Conservation (phyloP, 92 coral and sea anemone species). For the Parazoanthus swiftii region DNA sequence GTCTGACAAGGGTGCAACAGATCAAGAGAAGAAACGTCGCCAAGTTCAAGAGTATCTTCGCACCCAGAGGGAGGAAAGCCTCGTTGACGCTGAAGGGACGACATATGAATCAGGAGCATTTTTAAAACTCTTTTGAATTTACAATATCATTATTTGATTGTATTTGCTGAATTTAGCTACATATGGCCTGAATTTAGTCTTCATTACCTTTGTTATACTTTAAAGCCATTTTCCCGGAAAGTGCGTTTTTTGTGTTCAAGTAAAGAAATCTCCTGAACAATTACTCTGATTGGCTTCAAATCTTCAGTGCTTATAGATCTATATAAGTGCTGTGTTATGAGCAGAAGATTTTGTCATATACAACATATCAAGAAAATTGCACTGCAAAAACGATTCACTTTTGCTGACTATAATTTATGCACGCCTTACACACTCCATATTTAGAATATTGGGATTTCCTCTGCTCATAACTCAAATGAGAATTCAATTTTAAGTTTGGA, state of each 20-base stretch:
- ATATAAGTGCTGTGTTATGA: constrained; percentile 15
- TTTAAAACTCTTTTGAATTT: background rate
- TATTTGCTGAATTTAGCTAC: background rate
- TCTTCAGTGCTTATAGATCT: background rate
- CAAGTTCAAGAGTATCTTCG: constrained; percentile 6
- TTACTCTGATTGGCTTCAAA: constrained; percentile 13
- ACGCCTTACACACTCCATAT: background rate
- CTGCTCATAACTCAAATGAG: constrained; percentile 42
- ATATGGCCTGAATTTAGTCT: background rate
- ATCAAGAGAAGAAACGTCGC: background rate
- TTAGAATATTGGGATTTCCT: constrained; percentile 31
- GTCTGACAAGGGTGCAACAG: constrained; percentile 7
- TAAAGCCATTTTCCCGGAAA: constrained; percentile 18
- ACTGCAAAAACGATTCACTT: background rate
- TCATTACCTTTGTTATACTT: background rate
- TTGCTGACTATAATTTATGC: background rate
- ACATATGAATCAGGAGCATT: constrained; percentile 39
- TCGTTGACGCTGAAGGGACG: constrained; percentile 24
- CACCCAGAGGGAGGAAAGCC: constrained; percentile 34
- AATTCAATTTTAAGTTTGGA: constrained; percentile 20
- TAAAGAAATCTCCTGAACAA: constrained; percentile 6
- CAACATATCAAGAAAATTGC: background rate
- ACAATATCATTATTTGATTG: background rate
- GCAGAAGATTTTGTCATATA: constrained; percentile 16
- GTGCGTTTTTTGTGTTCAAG: constrained; percentile 4